phyloP scores from a whole-genome alignment of 2,113 vertebrate genomes.

The Podiceps cristatus region DNA sequence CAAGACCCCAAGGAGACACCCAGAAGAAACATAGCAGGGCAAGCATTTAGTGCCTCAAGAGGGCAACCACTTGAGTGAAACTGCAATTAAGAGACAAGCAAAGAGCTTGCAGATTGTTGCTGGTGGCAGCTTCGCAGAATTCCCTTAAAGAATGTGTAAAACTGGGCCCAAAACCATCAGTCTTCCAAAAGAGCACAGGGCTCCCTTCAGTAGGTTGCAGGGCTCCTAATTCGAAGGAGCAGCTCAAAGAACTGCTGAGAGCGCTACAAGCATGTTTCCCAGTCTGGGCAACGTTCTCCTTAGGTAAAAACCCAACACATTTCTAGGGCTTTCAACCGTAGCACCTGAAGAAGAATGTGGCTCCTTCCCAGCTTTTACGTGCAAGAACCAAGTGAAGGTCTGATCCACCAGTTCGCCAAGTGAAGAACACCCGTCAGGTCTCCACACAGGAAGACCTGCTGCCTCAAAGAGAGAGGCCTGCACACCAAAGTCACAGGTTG shows the following conservation, averaged over 20 bases:
- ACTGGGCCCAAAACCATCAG: neutral
- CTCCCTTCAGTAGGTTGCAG: neutral
- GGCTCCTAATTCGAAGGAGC: neutral
- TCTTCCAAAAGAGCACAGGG: accelerated
- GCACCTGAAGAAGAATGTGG: neutral
- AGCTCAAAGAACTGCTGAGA: neutral
- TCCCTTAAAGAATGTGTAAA: accelerated
- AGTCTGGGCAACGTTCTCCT: neutral
- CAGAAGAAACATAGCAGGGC: neutral
- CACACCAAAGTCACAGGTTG: neutral
- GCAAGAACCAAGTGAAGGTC: neutral
- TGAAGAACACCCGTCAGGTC: neutral
- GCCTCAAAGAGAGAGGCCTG: neutral
- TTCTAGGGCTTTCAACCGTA: neutral
- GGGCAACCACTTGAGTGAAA: neutral
- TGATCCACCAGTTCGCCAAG: neutral
- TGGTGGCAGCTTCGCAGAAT: neutral
- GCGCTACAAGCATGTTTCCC: neutral
- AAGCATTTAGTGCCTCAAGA: neutral
- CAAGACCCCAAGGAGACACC: neutral
- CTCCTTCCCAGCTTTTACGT: neutral
- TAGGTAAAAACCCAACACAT: neutral
- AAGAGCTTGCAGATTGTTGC: neutral
- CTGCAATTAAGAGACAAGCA: neutral
- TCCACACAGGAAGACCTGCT: neutral